Percentiles rank a stretch among this genome's conserved stretches.
Conservation (phyloP, 2,797 vertebrate genomes). For the Chaunax sp. region DNA sequence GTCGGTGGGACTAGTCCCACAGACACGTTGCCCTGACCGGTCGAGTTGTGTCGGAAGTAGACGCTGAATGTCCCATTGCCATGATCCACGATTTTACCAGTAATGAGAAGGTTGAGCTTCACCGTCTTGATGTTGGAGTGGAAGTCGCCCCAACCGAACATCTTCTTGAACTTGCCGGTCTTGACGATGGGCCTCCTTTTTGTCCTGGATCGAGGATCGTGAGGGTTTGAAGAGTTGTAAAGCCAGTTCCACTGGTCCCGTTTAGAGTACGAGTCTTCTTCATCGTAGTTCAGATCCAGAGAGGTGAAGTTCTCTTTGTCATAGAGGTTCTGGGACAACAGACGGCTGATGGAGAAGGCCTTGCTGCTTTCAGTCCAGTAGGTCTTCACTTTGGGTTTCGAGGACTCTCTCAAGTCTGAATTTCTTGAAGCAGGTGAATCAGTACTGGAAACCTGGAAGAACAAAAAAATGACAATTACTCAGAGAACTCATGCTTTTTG, state of each 20-base stretch:
- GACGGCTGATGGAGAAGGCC: slow-evolving; percentile 92
- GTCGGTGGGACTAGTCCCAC: slow-evolving; percentile 95
- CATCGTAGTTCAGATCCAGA: slow-evolving; percentile 89
- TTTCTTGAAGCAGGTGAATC: slow-evolving; percentile 86
- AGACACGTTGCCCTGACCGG: slow-evolving; percentile 96
- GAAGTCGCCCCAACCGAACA: slow-evolving; percentile 99
- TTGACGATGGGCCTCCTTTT: slow-evolving; percentile 94
- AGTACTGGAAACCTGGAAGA: slow-evolving; percentile 84
- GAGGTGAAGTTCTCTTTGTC: slow-evolving; percentile 91
- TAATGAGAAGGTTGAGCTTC: slow-evolving; percentile 96
- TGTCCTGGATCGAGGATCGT: slow-evolving; percentile 88
- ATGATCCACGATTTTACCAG: slow-evolving; percentile 97
- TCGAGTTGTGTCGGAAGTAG: slow-evolving; percentile 98
- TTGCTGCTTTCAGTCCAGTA: slow-evolving; percentile 93
- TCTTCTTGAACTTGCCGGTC: slow-evolving; percentile 98
- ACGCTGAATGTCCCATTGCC: slow-evolving; percentile 98
- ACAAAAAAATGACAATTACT: neutral
- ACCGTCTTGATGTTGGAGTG: slow-evolving; percentile 98
- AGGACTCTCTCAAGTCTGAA: slow-evolving; percentile 84
- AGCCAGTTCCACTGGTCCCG: slow-evolving; percentile 94
- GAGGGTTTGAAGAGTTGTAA: slow-evolving; percentile 87
- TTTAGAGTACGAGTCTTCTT: slow-evolving; percentile 89
- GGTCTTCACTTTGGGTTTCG: slow-evolving; percentile 90
- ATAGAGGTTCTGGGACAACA: slow-evolving; percentile 90
- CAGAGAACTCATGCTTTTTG: too few relatives aligned